Base-by-base conservation (phyloP, 1,140 invertebrate genomes). In the Aradophagus sp. region DNA sequence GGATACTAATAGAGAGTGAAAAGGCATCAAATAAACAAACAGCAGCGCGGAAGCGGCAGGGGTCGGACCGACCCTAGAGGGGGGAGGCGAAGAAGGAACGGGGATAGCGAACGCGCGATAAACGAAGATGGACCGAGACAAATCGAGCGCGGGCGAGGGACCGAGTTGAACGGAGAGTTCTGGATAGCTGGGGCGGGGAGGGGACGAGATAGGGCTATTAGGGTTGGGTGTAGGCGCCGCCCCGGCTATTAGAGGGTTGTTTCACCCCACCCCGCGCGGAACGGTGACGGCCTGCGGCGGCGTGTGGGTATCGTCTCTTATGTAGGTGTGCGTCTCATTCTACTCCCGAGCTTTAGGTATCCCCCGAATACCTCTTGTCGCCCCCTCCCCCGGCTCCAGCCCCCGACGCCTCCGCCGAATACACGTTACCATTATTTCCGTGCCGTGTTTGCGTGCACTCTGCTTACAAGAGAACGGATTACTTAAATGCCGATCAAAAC, bases 21-120 rank as follows among this genome's bases (percentile, higher is more conserved):
- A 84, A 86, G 83, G 83, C 78, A 85, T 86, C 81, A 79, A 84
- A 86, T 84, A 86, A 86, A 85, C 83, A 84, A 84, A 84, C 81
- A 83, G 77, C 66, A 74, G 55, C 73, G 58, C 58, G 29, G 5
- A 2, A 29, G 11, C 4, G 27, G 10, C 6, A 5, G 10, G 27
- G 27, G 27, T 10, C n/a, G n/a, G n/a, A n/a, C n/a, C n/a, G n/a
- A n/a, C n/a, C n/a, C n/a, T n/a, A n/a, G n/a, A n/a, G n/a, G n/a
- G n/a, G 52, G 41, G 55, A 44, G 42, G 50, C 27, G 53, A 62
- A 42, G 59, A 47, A 73, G 44, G 15, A 32, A 50, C 26, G 41
- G 62, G 16, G 36, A 75, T 62, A 27, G 42, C 16, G 36, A 36
- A 12, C 27, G 34, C 27, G 27, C 5, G 44, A 55, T 35, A 62